Evolutionary conservation across 2,113 vertebrate species (phyloP).

Genomic region (Scalopus aquaticus): DNA sequence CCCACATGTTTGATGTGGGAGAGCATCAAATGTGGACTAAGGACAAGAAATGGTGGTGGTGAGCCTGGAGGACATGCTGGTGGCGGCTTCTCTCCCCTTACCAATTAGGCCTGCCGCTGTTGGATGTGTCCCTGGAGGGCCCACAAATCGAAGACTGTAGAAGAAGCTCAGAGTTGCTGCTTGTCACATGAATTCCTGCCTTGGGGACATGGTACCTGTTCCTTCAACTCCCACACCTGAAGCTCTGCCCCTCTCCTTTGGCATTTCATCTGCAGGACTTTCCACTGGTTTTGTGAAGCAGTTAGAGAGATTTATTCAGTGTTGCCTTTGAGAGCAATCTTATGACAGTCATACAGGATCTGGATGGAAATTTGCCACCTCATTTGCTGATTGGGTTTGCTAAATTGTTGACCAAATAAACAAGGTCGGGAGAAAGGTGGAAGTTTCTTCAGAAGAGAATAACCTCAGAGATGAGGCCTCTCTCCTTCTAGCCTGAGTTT

Average conservation of each 20-base stretch:
- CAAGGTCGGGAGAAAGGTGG: neutral
- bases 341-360: neutral
- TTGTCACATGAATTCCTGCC: neutral
- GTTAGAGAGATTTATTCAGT: neutral
- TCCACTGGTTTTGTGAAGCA: neutral
- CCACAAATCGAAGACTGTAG: neutral
- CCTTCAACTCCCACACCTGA: neutral
- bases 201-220: neutral
- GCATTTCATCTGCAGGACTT: neutral
- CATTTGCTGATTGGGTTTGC: neutral
- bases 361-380: neutral
- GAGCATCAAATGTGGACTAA: no score
- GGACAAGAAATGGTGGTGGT: neutral
- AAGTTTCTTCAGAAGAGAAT: neutral
- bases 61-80: no score
- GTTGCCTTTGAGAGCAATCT: neutral
- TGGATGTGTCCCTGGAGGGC: neutral
- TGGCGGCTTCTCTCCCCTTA: fast-evolving
- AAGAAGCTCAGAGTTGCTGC: neutral
- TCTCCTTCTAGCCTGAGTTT: neutral
- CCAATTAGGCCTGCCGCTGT: fast-evolving
- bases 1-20: neutral
- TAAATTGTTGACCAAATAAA: neutral
- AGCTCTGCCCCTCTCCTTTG: neutral
- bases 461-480: neutral